Evolutionary conservation across 2,113 vertebrate genomes (phyloP).

Genomic region (Strix aluco): DNA sequence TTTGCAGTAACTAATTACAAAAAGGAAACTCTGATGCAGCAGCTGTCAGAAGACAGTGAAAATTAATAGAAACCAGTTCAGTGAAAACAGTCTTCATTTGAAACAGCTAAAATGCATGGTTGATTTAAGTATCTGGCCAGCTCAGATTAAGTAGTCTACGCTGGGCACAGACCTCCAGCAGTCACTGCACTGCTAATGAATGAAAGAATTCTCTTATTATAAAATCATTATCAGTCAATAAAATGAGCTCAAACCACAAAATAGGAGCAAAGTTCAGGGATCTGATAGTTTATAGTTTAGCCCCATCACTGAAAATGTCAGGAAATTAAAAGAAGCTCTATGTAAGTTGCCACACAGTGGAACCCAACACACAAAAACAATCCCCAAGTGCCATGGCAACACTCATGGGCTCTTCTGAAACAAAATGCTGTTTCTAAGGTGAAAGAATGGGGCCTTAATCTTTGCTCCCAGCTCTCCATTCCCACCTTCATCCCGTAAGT

Average conservation of each 20-base stretch:
- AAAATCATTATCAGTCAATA: conserved; percentile 54
- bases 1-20: conserved; percentile 1
- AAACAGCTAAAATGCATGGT: conserved; percentile 1
- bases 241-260: conserved; percentile 33
- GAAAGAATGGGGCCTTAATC: conserved; percentile 34
- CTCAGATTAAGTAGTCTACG: background rate
- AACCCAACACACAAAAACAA: background rate
- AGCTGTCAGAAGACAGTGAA: conserved; percentile 29
- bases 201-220: conserved; percentile 38
- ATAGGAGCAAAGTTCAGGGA: conserved; percentile 43
- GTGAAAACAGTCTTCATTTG: conserved; percentile 32
- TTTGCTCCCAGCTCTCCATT: background rate
- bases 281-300: conserved; percentile 25
- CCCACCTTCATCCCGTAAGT: background rate
- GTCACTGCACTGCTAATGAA: background rate
- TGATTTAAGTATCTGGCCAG: conserved; percentile 36
- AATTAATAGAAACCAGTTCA: conserved; percentile 42
- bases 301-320: conserved; percentile 4
- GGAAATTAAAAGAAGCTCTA: conserved; percentile 25
- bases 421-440: conserved; percentile 14
- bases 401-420: conserved; percentile 3
- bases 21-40: conserved; percentile 25
- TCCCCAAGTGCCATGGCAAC: conserved; percentile 23
- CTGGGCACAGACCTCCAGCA: background rate
- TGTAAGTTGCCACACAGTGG: background rate